Base-by-base conservation (phyloP, 1,140 invertebrate species). In the Manduca sexta region DNA sequence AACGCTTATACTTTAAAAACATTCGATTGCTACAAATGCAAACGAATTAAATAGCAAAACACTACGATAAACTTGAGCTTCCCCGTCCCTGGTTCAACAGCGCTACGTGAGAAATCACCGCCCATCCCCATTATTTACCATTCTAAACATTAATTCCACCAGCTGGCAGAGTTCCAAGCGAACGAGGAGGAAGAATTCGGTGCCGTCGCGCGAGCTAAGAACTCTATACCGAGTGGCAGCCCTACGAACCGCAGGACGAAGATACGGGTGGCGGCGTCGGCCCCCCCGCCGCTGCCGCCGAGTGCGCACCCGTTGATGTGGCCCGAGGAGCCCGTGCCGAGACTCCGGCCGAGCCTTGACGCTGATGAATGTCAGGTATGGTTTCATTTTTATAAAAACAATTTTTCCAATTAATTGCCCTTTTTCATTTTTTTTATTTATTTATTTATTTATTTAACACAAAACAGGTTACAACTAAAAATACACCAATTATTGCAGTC, bases 91-190 rank as follows among this genome's bases (percentile, higher is more conserved):
- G 34, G 14, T 35, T 35, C 8, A 26, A 26, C 21, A 26, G 4
- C 0, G 21, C 21, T 5, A 26, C 4, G 21, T 26, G 21, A 26
- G 21, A 26, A 26, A 26, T 26, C 8, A 26, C 21, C 21, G 21
- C 21, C 21, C 8, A 26, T 5, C 4, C 21, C 21, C 21, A 26
- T 26, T 26, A 26, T 5, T 26, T 26, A 26, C 21, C 21, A 16
- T 51, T 30, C n/a, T n/a, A n/a, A n/a, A n/a, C n/a, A n/a, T 10
- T 15, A 14, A 31, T 41, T 18, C 0, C 35, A 42, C 30, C 47
- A 83, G 79, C 45, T 81, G 12, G 74, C 79, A 13, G 76, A 83
- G 45, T 83, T 83, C 39, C 77, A 83, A 78, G 74, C 75, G 0
- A 62, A 79, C 21, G 79, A 83, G 44, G 79, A 80, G 30, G 64